These are phyloP conservation scores for Steinernema feltiae DNA, from an alignment of 1,140 invertebrate genomes.

Conservation along the genomic window DNA sequence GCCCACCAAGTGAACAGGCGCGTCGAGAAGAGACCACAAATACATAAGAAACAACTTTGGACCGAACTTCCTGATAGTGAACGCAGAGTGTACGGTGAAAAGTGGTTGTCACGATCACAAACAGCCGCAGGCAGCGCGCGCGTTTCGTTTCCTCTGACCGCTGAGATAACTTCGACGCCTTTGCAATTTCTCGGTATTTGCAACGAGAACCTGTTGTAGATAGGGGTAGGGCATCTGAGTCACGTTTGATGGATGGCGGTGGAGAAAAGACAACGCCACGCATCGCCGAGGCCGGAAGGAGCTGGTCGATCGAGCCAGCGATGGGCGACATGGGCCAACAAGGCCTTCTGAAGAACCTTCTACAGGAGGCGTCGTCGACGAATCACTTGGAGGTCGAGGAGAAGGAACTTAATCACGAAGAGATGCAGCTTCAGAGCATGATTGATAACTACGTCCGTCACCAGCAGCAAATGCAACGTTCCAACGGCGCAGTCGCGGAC, in stretches of 20 bases:
- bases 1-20: not conserved
- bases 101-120: too few species aligned
- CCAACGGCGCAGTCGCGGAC: not conserved
- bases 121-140: not conserved
- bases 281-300: not conserved
- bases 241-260: slow-evolving; percentile 10
- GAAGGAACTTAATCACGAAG: not conserved
- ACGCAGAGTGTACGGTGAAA: too few species aligned
- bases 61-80: too few species aligned
- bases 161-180: not conserved
- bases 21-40: not conserved
- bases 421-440: not conserved
- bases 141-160: not conserved
- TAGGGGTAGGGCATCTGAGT: not conserved
- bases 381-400: not conserved
- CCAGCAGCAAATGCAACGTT: not conserved
- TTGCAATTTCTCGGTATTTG: not conserved
- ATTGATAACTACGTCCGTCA: slow-evolving; percentile 7
- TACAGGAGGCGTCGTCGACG: slow-evolving; percentile 1
- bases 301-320: not conserved
- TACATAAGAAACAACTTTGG: not conserved
- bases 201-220: not conserved
- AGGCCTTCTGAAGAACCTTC: not conserved
- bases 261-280: not conserved
- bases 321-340: not conserved